Conservation (phyloP, 2,888 invertebrate genomes). For the Drosophila testacea region DNA sequence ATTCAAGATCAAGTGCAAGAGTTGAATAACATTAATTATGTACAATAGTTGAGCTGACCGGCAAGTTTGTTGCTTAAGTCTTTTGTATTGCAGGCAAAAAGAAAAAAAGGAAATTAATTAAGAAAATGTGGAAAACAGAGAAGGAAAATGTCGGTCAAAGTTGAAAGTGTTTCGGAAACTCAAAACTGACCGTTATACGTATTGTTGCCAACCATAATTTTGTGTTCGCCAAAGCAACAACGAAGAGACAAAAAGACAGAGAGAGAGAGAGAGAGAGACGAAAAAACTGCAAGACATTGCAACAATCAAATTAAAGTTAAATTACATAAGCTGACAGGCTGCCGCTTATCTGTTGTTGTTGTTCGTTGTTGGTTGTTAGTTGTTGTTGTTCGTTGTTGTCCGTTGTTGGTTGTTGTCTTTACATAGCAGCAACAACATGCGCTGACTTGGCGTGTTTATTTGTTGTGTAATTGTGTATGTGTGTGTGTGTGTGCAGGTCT, state of each 20-base stretch:
- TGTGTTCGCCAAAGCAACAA: slow-evolving; percentile 44
- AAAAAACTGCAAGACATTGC: slow-evolving; percentile 79
- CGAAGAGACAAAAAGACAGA: neutral
- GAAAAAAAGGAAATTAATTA: neutral
- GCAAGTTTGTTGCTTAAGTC: slow-evolving; percentile 77
- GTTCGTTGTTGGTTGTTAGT: slow-evolving; percentile 25
- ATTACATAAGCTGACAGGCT: slow-evolving; percentile 67
- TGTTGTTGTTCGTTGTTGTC: slow-evolving; percentile 23
- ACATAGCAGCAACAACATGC: slow-evolving; percentile 19
- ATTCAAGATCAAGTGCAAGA: slow-evolving; percentile 31
- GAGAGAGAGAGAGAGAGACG: neutral
- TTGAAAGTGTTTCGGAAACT: slow-evolving; percentile 69
- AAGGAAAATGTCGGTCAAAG: slow-evolving; percentile 66
- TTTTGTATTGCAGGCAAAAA: slow-evolving; percentile 41
- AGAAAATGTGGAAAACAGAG: slow-evolving; percentile 10
- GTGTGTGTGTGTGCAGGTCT: slow-evolving; percentile 37
- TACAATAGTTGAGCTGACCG: slow-evolving; percentile 16
- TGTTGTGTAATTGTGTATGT: slow-evolving; percentile 70
- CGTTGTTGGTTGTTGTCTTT: slow-evolving; percentile 34
- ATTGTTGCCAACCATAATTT: slow-evolving; percentile 55
- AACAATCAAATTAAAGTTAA: slow-evolving; percentile 79
- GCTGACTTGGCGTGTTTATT: slow-evolving; percentile 70
- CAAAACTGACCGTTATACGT: slow-evolving; percentile 40
- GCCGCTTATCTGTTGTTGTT: slow-evolving; percentile 11
- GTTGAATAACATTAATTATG: slow-evolving; percentile 24